phyloP scores from a whole-genome alignment of 2,113 vertebrate genomes.

The Shinisaurus crocodilurus region DNA sequence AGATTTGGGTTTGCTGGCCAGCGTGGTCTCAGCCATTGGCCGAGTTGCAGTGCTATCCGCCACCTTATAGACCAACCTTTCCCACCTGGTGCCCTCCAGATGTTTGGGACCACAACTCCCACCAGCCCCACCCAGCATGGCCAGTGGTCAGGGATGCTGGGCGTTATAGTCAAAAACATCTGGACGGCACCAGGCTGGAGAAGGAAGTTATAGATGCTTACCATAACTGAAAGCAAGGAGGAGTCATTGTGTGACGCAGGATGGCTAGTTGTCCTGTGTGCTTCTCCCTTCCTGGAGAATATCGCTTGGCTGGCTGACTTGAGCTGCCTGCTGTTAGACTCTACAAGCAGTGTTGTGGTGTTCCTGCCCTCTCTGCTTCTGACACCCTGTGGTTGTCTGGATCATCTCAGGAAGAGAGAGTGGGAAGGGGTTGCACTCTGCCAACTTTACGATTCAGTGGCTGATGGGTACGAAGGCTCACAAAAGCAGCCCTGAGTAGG shows the following conservation, averaged over 20 bases:
- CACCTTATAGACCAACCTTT: background rate
- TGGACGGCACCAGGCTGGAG: too few species aligned
- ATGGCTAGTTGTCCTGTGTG: too few species aligned
- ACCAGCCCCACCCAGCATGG: too few species aligned
- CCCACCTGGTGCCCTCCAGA: too few species aligned
- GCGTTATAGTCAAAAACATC: too few species aligned
- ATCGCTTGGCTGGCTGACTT: background rate
- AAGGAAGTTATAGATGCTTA: too few species aligned
- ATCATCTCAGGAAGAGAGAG: background rate
- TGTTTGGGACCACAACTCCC: too few species aligned
- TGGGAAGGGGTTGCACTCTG: background rate
- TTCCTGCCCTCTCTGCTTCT: background rate
- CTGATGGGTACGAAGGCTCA: conserved; percentile 12
- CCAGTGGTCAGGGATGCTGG: too few species aligned
- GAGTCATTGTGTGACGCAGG: background rate
- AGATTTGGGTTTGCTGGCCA: background rate
- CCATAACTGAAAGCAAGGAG: background rate
- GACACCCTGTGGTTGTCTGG: background rate
- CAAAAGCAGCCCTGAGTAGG: background rate
- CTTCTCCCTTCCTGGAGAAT: too few species aligned
- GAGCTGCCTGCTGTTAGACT: background rate
- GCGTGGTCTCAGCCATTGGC: background rate
- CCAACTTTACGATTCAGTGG: background rate
- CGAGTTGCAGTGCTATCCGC: background rate
- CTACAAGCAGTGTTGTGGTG: background rate